Evolutionary conservation across 1,140 invertebrate species (phyloP).

Genomic region (Rhagoletis pomonella): DNA sequence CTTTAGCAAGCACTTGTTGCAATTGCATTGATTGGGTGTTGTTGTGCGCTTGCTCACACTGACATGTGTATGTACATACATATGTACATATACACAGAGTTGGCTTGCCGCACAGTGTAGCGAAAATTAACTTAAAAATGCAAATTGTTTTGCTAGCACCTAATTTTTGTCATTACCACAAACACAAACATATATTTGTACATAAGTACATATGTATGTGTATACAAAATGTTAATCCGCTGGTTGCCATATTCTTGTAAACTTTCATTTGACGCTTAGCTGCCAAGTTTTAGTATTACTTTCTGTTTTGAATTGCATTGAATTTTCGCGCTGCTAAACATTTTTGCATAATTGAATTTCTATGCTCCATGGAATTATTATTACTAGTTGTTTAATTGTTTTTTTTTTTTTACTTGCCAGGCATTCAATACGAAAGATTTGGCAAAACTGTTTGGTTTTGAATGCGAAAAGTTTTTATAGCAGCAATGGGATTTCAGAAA

Average conservation of each 20-base stretch:
- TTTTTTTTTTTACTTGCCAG: background rate
- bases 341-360: slow-evolving; percentile 71
- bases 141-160: slow-evolving; percentile 74
- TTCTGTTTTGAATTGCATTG: background rate
- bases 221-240: too few relatives aligned
- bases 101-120: background rate
- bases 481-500: background rate
- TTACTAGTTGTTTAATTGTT: background rate
- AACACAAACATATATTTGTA: background rate
- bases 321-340: background rate
- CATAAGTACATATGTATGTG: too few relatives aligned
- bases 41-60: too few relatives aligned
- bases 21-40: slow-evolving; percentile 34
- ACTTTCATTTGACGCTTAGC: background rate
- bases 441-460: background rate
- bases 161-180: slow-evolving; percentile 69
- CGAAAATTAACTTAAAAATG: slow-evolving; percentile 72
- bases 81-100: background rate
- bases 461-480: background rate
- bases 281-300: background rate
- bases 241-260: background rate
- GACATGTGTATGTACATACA: background rate
- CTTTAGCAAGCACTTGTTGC: background rate
- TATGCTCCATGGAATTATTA: slow-evolving; percentile 56
- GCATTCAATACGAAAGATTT: background rate